A percentile compares a stretch with the other conserved stretches of the same genome.
phyloP scores from a whole-genome alignment of 2,797 vertebrate genomes.

The Protosalanx chinensis region DNA sequence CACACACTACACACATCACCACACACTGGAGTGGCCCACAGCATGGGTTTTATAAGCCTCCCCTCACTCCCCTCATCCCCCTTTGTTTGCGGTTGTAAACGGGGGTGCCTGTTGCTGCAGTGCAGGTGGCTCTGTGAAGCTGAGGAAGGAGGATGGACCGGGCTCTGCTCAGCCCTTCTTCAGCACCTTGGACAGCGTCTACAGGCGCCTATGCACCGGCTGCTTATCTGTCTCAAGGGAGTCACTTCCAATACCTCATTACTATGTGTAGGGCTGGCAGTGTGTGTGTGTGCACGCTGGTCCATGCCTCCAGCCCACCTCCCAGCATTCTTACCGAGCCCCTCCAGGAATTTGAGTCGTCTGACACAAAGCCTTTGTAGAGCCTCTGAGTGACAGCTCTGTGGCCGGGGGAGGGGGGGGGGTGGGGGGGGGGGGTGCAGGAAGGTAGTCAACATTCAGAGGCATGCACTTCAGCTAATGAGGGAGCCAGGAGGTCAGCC shows the following conservation, averaged over 20 bases:
- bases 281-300: background rate
- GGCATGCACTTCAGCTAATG: slow-evolving; percentile 76
- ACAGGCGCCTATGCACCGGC: slow-evolving; percentile 24
- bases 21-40: too few relatives aligned
- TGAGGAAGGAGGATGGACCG: too few relatives aligned
- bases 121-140: too few relatives aligned
- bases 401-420: slow-evolving; percentile 27
- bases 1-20: too few relatives aligned
- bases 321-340: background rate
- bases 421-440: slow-evolving; percentile 43
- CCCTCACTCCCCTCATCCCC: too few relatives aligned
- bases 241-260: slow-evolving; percentile 25
- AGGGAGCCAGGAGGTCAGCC: slow-evolving; percentile 71
- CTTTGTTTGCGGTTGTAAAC: too few relatives aligned
- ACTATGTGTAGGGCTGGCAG: slow-evolving; percentile 7
- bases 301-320: background rate
- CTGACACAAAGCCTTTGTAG: slow-evolving; percentile 21
- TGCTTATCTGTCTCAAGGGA: slow-evolving; percentile 16
- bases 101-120: too few relatives aligned
- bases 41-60: too few relatives aligned
- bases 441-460: slow-evolving; percentile 66
- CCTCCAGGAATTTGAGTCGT: slow-evolving; percentile 35
- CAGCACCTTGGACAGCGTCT: slow-evolving; percentile 59
- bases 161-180: slow-evolving; percentile 21
- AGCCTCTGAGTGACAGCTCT: slow-evolving; percentile 51